Base-by-base conservation (phyloP, 2,113 vertebrate species). In the Piaya cayana region DNA sequence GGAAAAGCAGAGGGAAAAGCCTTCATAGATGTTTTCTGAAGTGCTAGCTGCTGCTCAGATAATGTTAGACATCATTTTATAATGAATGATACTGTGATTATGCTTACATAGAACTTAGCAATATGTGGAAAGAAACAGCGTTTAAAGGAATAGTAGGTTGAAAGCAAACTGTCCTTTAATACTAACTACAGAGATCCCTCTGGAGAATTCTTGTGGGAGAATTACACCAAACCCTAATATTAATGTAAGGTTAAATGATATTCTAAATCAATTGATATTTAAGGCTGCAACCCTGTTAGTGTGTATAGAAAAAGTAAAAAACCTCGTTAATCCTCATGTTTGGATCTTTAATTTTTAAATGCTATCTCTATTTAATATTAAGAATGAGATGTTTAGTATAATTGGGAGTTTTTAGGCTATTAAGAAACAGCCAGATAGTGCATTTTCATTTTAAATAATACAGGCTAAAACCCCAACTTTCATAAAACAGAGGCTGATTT, bases 221-320 rank as follows among this genome's bases (percentile, higher is more conserved):
- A 67, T 85, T 60, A 91, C 29, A 74, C 81, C 82, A 93, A 97
- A 91, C 82, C 86, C 85, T 76, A 50, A 65, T 95, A 96, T 96
- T 95, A 96, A 97, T 18, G 43, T 36, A 32, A 91, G 88, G 90
- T 95, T 96, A 97, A 96, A 93, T 82, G 82, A 97, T 82, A 96
- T 65, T 94, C 67, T 53, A 90, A 96, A 97, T 97, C 94, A 97
- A 97, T 97, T 95, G 90, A 91, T 96, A 95, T 92, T 96, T 97
- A 94, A 96, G 95, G 91, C 87, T 80, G 76, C 50, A 94, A 84
- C 71, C 80, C 90, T 92, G 70, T 81, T 76, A 52, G 72, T 37
- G 36, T 70, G 82, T 56, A 88, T 58, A 60, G 77, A 94, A 97
- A 97, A 97, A 42, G 65, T 87, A 96, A 94, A 96, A 69, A 74